A percentile compares a stretch with the other conserved stretches of the same genome.
Evolutionary conservation across 2,888 invertebrate genomes (phyloP).

Genomic region (Electrophaes corylata): DNA sequence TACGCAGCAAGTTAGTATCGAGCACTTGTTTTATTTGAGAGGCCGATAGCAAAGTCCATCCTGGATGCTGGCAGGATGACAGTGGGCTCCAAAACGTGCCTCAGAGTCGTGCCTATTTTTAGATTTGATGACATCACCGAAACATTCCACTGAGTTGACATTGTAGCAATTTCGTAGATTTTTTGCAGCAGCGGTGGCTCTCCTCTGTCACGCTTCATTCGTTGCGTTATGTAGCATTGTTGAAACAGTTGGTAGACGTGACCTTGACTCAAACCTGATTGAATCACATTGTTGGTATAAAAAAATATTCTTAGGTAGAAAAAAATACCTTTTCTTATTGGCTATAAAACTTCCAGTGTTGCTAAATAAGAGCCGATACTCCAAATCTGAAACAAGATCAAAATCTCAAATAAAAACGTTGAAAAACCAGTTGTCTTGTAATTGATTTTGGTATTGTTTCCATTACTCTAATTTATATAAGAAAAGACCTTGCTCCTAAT

Average conservation of each 20-base stretch:
- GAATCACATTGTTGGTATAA: too few species aligned
- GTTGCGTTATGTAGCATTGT: slow-evolving; percentile 25
- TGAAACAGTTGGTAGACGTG: background rate
- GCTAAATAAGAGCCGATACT: slow-evolving; percentile 18
- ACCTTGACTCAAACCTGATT: too few species aligned
- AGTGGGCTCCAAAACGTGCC: slow-evolving; percentile 61
- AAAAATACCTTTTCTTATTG: slow-evolving; percentile 34
- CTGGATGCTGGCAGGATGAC: slow-evolving; percentile 68
- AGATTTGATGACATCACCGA: slow-evolving; percentile 68
- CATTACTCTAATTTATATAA: slow-evolving; percentile 26
- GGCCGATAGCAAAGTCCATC: slow-evolving; percentile 56
- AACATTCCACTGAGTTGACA: slow-evolving; percentile 66
- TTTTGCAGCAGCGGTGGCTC: slow-evolving; percentile 39
- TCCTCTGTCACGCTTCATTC: slow-evolving; percentile 45
- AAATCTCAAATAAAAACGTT: slow-evolving; percentile 13
- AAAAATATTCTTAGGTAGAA: background rate
- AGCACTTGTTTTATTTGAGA: slow-evolving; percentile 51
- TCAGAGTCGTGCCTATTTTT: slow-evolving; percentile 69
- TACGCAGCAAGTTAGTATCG: slow-evolving; percentile 40
- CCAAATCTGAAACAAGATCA: slow-evolving; percentile 54
- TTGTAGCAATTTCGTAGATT: slow-evolving; percentile 49
- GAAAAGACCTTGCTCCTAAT: slow-evolving; percentile 41
- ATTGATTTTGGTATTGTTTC: slow-evolving; percentile 13
- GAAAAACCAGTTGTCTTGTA: background rate
- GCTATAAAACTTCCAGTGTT: slow-evolving; percentile 55